Evolutionary conservation across 2,113 vertebrate genomes (phyloP).

Genomic region (Neogobius melanostomus): DNA sequence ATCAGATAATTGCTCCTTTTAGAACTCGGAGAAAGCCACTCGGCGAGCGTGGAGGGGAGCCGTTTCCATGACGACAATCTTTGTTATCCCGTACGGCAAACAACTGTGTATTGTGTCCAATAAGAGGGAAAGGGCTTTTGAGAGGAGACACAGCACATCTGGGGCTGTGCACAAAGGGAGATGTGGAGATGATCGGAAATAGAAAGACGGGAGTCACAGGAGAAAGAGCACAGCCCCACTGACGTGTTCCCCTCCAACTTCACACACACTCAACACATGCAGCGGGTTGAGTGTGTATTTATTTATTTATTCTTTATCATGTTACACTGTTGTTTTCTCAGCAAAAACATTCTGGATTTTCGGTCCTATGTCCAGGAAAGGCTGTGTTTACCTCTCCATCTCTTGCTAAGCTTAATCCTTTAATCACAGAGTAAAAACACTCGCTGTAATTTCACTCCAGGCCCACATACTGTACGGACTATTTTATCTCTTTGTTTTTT

Average conservation of each 20-base stretch:
- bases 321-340: too few species aligned
- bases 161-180: conserved; percentile 30
- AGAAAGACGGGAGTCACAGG: conserved; percentile 12
- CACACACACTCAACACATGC: background rate
- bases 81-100: conserved; percentile 61
- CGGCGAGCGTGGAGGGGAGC: conserved; percentile 41
- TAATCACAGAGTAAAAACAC: too few species aligned
- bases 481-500: too few species aligned
- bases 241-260: background rate
- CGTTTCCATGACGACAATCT: conserved; percentile 73
- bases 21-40: conserved; percentile 69
- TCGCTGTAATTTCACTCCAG: too few species aligned
- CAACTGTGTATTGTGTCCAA: conserved; percentile 60
- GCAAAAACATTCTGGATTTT: too few species aligned
- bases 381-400: background rate
- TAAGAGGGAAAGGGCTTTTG: conserved; percentile 42
- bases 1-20: conserved; percentile 78
- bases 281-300: too few species aligned
- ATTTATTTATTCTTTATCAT: too few species aligned
- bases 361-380: background rate
- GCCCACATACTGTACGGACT: too few species aligned
- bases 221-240: conserved; percentile 15
- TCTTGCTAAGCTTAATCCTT: too few species aligned
- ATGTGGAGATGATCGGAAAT: conserved; percentile 7
- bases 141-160: conserved; percentile 54